Conservation (phyloP, 2,113 vertebrate species). For the Entosphenus tridentatus region DNA sequence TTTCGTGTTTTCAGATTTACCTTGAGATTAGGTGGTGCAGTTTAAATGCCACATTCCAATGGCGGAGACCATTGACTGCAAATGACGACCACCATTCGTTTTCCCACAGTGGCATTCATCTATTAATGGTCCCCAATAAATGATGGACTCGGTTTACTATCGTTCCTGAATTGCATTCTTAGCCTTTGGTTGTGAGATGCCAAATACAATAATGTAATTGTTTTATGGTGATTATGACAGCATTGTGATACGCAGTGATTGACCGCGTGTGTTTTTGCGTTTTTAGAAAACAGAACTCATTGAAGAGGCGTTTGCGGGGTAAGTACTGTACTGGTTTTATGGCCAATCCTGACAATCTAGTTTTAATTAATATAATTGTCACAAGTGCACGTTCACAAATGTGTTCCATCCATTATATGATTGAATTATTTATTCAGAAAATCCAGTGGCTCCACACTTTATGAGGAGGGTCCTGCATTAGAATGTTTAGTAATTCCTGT, state of each 20-base stretch:
- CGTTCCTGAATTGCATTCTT: background rate
- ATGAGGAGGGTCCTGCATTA: background rate
- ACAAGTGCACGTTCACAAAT: background rate
- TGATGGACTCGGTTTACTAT: background rate
- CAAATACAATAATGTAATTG: background rate
- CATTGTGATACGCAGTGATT: background rate
- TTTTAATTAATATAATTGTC: background rate
- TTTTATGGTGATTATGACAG: background rate
- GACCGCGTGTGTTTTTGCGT: constrained; percentile 8
- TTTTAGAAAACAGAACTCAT: constrained; percentile 85
- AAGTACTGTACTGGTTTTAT: constrained; percentile 16
- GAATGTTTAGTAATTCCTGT: background rate
- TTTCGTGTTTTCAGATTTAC: too few relatives aligned
- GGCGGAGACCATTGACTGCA: too few relatives aligned
- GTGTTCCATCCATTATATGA: background rate
- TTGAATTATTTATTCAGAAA: background rate
- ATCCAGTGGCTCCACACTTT: background rate
- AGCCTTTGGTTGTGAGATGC: background rate
- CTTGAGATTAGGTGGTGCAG: too few relatives aligned
- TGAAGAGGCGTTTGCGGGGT: constrained; percentile 95
- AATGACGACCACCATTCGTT: background rate
- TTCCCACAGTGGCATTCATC: background rate
- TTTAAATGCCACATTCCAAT: too few relatives aligned
- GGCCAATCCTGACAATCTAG: background rate
- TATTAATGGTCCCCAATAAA: too few relatives aligned